phyloP scores from a whole-genome alignment of 2,113 vertebrate genomes.

The Psilopsiagon aurifrons region DNA sequence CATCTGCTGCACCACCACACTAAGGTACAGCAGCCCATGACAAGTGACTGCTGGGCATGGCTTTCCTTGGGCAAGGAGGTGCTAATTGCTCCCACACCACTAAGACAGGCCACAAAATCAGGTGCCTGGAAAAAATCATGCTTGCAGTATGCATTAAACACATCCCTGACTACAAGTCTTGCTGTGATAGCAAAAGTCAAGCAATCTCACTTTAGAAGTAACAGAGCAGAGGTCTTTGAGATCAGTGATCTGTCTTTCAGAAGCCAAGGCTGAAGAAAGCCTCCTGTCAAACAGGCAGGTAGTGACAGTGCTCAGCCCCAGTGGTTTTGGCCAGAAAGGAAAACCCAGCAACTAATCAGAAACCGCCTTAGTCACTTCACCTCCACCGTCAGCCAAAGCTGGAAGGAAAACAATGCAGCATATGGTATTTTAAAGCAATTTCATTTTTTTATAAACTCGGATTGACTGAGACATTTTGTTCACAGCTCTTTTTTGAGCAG shows the following conservation, averaged over 20 bases:
- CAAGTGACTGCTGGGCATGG: not conserved
- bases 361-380: not conserved
- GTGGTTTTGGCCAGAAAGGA: not conserved
- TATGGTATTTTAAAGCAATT: slow-evolving; percentile 31
- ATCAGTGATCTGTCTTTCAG: not conserved
- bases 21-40: not conserved
- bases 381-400: not conserved
- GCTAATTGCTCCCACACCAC: not conserved
- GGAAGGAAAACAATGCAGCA: slow-evolving; percentile 27
- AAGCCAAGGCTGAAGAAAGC: not conserved
- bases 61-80: not conserved
- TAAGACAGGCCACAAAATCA: not conserved
- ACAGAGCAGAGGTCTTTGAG: not conserved
- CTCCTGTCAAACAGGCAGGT: not conserved
- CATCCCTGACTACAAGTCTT: not conserved
- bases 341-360: not conserved
- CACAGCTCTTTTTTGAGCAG: slow-evolving; percentile 33
- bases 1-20: not conserved
- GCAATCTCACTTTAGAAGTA: not conserved
- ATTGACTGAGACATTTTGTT: slow-evolving; percentile 43
- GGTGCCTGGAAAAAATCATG: not conserved
- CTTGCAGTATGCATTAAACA: not conserved
- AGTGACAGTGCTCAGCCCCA: not conserved
- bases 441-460: not conserved
- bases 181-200: not conserved